Conservation (phyloP, 2,113 vertebrate species). For the Dolichotis patagonum region DNA sequence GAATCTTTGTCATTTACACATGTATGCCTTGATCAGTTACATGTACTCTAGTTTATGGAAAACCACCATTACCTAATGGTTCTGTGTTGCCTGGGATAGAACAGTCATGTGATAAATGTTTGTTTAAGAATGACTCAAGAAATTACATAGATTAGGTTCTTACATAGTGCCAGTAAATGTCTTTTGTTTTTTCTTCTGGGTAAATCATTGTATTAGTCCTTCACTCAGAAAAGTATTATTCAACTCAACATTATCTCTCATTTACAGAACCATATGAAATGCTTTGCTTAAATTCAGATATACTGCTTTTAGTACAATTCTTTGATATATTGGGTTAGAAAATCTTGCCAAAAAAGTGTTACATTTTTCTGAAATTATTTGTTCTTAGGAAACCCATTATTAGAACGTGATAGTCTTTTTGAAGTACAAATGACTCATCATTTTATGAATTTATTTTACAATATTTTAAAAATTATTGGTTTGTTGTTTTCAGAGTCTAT, state of each 20-base stretch:
- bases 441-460: slow-evolving; percentile 2
- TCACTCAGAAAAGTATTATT: background rate
- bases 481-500: background rate
- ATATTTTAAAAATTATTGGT: background rate
- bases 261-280: background rate
- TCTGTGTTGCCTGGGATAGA: background rate
- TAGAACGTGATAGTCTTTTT: slow-evolving; percentile 4
- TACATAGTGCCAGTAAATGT: background rate
- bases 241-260: background rate
- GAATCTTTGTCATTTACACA: background rate
- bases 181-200: background rate
- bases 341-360: background rate
- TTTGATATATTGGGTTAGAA: background rate
- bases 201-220: background rate
- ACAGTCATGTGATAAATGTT: background rate
- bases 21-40: background rate
- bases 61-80: background rate
- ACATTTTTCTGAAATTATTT: background rate
- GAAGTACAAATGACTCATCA: background rate
- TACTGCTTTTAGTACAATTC: background rate
- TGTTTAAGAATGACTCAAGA: background rate
- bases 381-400: background rate
- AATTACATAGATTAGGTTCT: background rate
- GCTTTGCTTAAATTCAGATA: background rate
- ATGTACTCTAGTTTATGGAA: background rate